A percentile compares a stretch with the other conserved stretches of the same genome.
Conservation (phyloP, 2,888 invertebrate species). For the Actias luna region DNA sequence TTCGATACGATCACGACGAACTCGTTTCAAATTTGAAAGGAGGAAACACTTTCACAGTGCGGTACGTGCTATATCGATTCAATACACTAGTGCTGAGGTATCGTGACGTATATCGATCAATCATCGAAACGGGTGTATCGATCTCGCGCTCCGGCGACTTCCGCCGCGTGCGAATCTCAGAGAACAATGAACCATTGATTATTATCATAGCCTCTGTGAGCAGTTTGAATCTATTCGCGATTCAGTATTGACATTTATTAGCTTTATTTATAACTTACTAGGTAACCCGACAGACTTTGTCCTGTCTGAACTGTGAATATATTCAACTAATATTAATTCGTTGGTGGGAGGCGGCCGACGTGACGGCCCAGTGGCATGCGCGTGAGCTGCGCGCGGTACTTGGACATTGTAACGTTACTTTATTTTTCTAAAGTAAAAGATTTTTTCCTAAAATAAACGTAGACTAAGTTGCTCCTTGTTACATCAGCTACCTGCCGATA, state of each 20-base stretch:
- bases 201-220: slow-evolving; percentile 10
- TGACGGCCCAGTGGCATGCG: too few relatives aligned
- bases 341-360: too few relatives aligned
- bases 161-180: slow-evolving; percentile 9
- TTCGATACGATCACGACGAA: not conserved
- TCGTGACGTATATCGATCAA: not conserved
- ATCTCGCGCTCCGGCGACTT: not conserved
- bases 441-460: too few relatives aligned
- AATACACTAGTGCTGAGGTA: slow-evolving; percentile 7
- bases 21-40: slow-evolving; percentile 4
- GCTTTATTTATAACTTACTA: not conserved
- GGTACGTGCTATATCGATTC: slow-evolving; percentile 18
- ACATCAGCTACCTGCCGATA: too few relatives aligned
- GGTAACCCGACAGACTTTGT: too few relatives aligned
- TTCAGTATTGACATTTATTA: slow-evolving; percentile 1
- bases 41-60: slow-evolving; percentile 3
- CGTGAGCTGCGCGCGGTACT: too few relatives aligned
- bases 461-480: too few relatives aligned
- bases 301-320: too few relatives aligned
- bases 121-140: slow-evolving; percentile 7
- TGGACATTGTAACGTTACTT: too few relatives aligned
- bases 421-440: too few relatives aligned
- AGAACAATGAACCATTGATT: slow-evolving; percentile 19
- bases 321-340: too few relatives aligned
- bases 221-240: slow-evolving; percentile 11